These are phyloP conservation scores for Myotis brandtii DNA, from an alignment of 2,113 vertebrate genomes.

Conservation along the genomic window DNA sequence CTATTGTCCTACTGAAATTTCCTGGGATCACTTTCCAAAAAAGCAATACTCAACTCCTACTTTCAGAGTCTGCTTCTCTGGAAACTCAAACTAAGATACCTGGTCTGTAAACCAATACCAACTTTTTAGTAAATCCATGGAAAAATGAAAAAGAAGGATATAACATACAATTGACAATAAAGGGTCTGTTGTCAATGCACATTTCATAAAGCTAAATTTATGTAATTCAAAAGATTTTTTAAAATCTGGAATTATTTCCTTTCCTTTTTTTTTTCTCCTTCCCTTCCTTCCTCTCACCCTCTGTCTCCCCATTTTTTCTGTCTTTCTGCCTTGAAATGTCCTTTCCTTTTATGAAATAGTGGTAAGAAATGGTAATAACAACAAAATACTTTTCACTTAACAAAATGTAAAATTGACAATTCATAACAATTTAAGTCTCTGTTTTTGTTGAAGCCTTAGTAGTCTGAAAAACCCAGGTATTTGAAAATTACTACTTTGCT, in stretches of 20 bases:
- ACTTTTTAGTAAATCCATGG: constrained; percentile 18
- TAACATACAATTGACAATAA: neutral
- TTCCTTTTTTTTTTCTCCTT: neutral
- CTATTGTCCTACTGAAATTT: neutral
- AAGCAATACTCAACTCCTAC: neutral
- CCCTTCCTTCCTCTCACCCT: neutral
- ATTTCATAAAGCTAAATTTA: constrained; percentile 23
- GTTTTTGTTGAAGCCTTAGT: constrained; percentile 19
- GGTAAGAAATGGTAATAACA: neutral
- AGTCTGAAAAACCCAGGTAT: neutral
- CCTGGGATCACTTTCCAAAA: neutral
- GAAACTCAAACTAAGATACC: neutral
- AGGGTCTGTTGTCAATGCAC: neutral
- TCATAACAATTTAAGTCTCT: neutral
- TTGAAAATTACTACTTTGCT: neutral
- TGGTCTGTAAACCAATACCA: neutral
- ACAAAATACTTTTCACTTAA: neutral
- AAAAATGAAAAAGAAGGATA: constrained; percentile 26
- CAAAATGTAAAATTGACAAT: neutral
- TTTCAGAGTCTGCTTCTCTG: constrained; percentile 39
- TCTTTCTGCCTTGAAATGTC: neutral
- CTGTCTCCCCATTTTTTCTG: neutral
- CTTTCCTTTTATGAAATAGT: constrained; percentile 38
- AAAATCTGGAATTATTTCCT: neutral
- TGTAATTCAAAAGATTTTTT: constrained; percentile 6